Percentiles rank a stretch among this genome's conserved stretches.
phyloP scores from a whole-genome alignment of 1,140 invertebrate species.

The Drosophila erecta region DNA sequence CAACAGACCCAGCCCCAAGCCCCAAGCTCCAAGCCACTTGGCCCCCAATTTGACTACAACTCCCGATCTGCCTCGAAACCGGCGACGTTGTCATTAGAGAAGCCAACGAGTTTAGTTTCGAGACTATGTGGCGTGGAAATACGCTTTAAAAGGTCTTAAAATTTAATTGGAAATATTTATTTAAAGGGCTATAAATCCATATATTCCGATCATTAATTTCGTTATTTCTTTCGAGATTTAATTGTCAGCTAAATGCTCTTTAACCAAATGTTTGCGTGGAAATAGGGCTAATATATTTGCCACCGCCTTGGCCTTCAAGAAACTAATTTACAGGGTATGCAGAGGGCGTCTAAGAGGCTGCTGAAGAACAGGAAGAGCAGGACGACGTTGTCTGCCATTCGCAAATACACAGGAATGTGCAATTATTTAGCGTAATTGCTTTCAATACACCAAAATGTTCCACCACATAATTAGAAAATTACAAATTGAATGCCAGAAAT shows the following conservation, averaged over 20 bases:
- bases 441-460: slow-evolving; percentile 65
- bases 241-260: neutral
- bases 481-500: slow-evolving; percentile 59
- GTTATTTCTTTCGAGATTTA: too few relatives aligned
- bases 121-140: neutral
- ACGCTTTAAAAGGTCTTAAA: slow-evolving; percentile 6
- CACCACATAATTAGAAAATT: slow-evolving; percentile 73
- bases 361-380: neutral
- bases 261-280: neutral
- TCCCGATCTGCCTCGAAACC: slow-evolving; percentile 30
- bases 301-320: too few relatives aligned
- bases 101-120: slow-evolving; percentile 1
- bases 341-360: neutral
- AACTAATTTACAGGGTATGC: slow-evolving; percentile 8
- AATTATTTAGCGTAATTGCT: slow-evolving; percentile 74
- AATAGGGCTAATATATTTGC: neutral
- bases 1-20: slow-evolving; percentile 22
- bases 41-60: slow-evolving; percentile 9
- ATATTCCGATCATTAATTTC: neutral
- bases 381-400: slow-evolving; percentile 11
- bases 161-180: neutral
- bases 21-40: neutral
- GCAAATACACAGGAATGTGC: slow-evolving; percentile 45
- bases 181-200: too few relatives aligned
- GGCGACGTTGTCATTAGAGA: slow-evolving; percentile 45